phyloP scores from a whole-genome alignment of 2,888 invertebrate genomes.

The Altica lythri region DNA sequence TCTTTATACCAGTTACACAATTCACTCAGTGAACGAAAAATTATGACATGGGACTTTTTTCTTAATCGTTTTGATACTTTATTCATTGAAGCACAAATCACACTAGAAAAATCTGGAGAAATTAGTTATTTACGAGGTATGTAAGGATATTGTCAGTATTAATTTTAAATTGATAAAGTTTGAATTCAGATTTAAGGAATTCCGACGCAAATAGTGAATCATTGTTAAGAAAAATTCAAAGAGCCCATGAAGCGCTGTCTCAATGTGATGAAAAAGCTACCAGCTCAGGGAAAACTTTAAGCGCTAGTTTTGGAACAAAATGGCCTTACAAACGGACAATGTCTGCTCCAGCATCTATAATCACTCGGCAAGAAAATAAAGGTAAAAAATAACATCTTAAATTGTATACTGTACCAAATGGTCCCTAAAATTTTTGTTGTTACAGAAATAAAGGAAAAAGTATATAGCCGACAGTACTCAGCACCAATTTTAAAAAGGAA shows the following conservation, averaged over 20 bases:
- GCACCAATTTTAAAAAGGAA: slow-evolving; percentile 94
- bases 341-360: slow-evolving; percentile 88
- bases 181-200: slow-evolving; percentile 77
- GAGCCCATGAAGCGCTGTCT: slow-evolving; percentile 86
- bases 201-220: slow-evolving; percentile 86
- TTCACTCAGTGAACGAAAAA: slow-evolving; percentile 85
- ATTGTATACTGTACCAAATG: neutral
- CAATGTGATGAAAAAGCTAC: slow-evolving; percentile 70
- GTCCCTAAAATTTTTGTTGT: slow-evolving; percentile 9
- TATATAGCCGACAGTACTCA: slow-evolving; percentile 89
- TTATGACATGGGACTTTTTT: slow-evolving; percentile 97
- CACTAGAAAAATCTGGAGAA: slow-evolving; percentile 82
- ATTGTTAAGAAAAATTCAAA: slow-evolving; percentile 82
- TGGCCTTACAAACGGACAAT: slow-evolving; percentile 95
- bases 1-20: slow-evolving; percentile 94
- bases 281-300: slow-evolving; percentile 73
- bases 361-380: slow-evolving; percentile 74
- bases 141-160: slow-evolving; percentile 21
- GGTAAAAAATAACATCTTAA: slow-evolving; percentile 38
- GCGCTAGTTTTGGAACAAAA: slow-evolving; percentile 87
- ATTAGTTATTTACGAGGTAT: slow-evolving; percentile 80
- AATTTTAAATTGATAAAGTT: neutral
- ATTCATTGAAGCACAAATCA: slow-evolving; percentile 94
- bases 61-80: slow-evolving; percentile 94
- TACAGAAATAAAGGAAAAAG: slow-evolving; percentile 73